Conservation (phyloP, 2,888 invertebrate species). For the Stictocephala bisonia region DNA sequence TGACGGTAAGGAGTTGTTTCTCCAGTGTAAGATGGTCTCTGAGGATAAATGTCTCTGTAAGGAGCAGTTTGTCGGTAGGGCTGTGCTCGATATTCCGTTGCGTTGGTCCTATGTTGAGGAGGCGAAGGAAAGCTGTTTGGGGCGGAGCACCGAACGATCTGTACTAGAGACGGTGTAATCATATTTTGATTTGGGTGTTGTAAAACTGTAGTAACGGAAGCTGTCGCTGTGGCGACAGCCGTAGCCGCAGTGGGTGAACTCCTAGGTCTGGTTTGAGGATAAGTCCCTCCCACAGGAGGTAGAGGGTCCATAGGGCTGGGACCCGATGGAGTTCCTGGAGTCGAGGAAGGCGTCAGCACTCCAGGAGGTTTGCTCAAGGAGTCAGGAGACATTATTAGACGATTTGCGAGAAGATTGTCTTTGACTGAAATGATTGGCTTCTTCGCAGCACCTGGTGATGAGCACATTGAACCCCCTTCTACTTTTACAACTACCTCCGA, state of each 20-base stretch:
- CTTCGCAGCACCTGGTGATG: conserved; percentile 52
- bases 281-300: conserved; percentile 55
- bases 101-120: conserved; percentile 48
- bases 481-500: conserved; percentile 55
- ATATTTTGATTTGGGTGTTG: conserved; percentile 55
- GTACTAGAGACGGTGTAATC: conserved; percentile 51
- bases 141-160: conserved; percentile 52
- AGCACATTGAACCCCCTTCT: conserved; percentile 53
- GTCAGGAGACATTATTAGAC: conserved; percentile 52
- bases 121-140: conserved; percentile 53
- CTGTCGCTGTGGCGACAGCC: conserved; percentile 63
- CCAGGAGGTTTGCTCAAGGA: conserved; percentile 69
- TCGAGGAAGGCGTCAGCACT: conserved; percentile 73
- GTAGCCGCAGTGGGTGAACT: conserved; percentile 78
- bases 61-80: conserved; percentile 26
- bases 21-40: conserved; percentile 42
- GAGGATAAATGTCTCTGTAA: conserved; percentile 45
- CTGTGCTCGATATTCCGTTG: conserved; percentile 46
- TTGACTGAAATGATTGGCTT: conserved; percentile 47
- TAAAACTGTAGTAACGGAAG: conserved; percentile 54
- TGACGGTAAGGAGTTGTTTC: conserved; percentile 32
- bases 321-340: conserved; percentile 73
- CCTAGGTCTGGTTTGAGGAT: conserved; percentile 67
- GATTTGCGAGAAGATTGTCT: conserved; percentile 47
- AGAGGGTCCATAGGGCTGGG: conserved; percentile 70